Conservation (phyloP, 2,888 invertebrate species). For the Orthonevra nobilis region DNA sequence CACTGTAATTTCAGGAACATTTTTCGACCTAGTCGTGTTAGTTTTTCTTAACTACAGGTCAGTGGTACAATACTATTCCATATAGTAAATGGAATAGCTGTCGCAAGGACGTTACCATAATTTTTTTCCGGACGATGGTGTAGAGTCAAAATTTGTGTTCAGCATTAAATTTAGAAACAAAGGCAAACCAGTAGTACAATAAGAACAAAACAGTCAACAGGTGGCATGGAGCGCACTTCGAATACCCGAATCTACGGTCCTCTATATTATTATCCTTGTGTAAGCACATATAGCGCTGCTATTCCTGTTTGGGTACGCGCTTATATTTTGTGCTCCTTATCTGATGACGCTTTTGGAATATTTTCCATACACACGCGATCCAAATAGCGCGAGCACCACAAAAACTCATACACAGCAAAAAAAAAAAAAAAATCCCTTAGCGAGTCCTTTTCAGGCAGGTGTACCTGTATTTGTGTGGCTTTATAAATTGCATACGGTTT, state of each 20-base stretch:
- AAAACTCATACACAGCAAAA: too few species aligned
- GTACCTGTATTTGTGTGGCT: slow-evolving; percentile 3
- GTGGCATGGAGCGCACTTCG: slow-evolving; percentile 50
- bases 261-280: slow-evolving; percentile 60
- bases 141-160: background rate
- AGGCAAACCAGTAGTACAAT: background rate
- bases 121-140: background rate
- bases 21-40: slow-evolving; percentile 16
- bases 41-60: background rate
- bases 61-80: too few species aligned
- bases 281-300: slow-evolving; percentile 27
- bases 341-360: slow-evolving; percentile 52
- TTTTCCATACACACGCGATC: slow-evolving; percentile 55
- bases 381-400: slow-evolving; percentile 26
- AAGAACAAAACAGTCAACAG: slow-evolving; percentile 40
- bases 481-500: slow-evolving; percentile 24
- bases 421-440: too few species aligned
- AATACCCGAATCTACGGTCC: slow-evolving; percentile 32
- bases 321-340: slow-evolving; percentile 2
- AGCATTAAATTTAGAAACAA: slow-evolving; percentile 42
- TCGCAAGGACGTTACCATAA: slow-evolving; percentile 48
- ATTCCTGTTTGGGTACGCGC: background rate
- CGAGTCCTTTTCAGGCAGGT: slow-evolving; percentile 17
- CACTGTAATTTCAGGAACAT: slow-evolving; percentile 31
- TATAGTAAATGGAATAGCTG: slow-evolving; percentile 9